phyloP scores from a whole-genome alignment of 2,888 invertebrate genomes.

The Acrocera orbiculus region DNA sequence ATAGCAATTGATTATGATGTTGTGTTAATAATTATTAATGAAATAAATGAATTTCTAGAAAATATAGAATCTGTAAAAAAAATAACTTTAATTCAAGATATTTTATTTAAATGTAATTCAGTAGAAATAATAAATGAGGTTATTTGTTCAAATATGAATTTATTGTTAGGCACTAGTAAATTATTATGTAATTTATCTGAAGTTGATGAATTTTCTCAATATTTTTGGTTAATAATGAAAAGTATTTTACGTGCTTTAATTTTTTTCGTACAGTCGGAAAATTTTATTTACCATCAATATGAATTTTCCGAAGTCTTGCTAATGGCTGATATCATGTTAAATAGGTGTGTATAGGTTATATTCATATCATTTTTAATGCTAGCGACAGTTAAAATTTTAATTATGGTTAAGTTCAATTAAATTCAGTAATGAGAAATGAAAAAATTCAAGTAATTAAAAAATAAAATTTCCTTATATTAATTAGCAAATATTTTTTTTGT shows the following conservation, averaged over 20 bases:
- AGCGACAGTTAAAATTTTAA: too few relatives aligned
- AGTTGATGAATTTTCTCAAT: constrained; percentile 3
- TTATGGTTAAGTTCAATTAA: too few relatives aligned
- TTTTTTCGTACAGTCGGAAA: not conserved
- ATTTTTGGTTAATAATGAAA: constrained; percentile 3
- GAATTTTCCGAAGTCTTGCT: constrained; percentile 8
- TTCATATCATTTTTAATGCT: too few relatives aligned
- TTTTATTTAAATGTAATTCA: not conserved
- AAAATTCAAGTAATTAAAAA: too few relatives aligned
- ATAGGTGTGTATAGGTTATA: constrained; percentile 1
- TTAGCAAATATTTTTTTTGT: too few relatives aligned
- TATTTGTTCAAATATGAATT: constrained; percentile 2
- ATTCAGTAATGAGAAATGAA: too few relatives aligned
- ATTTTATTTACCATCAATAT: not conserved
- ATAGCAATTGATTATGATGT: not conserved
- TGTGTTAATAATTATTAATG: not conserved
- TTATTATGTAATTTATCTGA: constrained; percentile 6
- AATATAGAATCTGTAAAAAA: not conserved
- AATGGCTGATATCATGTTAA: constrained; percentile 4
- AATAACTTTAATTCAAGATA: not conserved
- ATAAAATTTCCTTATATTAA: too few relatives aligned
- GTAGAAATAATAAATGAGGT: constrained; percentile 2
- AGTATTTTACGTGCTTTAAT: constrained; percentile 4
- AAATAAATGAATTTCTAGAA: not conserved
- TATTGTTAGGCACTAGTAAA: not conserved